Evolutionary conservation across 2,113 vertebrate genomes (phyloP), one percentile per base, ranked within the genome.

Genomic region (Apteryx owenii): DNA sequence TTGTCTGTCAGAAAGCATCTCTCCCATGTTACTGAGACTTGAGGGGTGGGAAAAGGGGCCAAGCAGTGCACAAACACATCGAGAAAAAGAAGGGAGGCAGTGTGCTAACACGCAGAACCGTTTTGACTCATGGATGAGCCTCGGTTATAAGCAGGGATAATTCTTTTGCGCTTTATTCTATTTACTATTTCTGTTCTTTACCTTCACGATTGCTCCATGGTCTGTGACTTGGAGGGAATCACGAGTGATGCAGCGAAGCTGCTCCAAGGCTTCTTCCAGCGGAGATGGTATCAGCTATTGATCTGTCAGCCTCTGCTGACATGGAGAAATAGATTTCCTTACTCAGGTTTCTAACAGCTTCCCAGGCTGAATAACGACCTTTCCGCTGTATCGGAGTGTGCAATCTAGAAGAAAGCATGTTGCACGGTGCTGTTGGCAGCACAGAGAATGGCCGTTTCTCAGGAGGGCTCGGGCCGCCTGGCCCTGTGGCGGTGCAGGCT

Each of bases 1-100:
- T 99, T 98, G 98, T 98, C 98, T 98, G 98, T 99, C 99, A 99
- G 98, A 99, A 99, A 99, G 98, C 98, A 99, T 99, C 98, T 98
- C 98, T 98, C 98, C 97, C 56, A 69, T 98, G 96, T 97, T 98
- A 97, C 95, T 84, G 97, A 98, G 95, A 96, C 88, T 85, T 90
- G 87, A 95, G 85, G 62, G 93, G 72, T 95, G 83, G 92, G 76
- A 92, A 97, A 95, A 93, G 44, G 70, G 91, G 73, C 90, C 96
- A 97, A 83, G 76, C 79, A 73, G 84, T 14, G 28, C 2, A 7
- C 77, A 96, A 95, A 95, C 73, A 95, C 78, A 79, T 80, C 70
- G 89, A 84, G 62, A 95, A 97, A 96, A 95, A 93, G 93, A 94
- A 83, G 58, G 53, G 85, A 81, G n/a, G 5, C 42, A 73, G 48